Conservation (phyloP, 2,888 invertebrate genomes). For the Polydrusus cervinus region DNA sequence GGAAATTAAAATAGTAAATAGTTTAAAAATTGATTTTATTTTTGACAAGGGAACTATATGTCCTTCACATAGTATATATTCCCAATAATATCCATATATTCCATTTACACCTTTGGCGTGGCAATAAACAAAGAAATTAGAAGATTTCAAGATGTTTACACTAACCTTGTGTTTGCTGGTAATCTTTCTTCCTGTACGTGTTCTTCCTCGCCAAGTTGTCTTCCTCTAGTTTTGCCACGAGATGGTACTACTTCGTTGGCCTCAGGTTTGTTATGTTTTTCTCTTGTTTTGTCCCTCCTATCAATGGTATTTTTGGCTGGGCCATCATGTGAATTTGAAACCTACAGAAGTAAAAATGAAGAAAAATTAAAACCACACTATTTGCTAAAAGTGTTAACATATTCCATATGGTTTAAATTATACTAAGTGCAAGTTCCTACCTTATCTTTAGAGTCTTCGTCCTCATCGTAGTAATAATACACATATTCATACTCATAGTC, state of each 20-base stretch:
- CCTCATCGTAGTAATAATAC: slow-evolving; percentile 92
- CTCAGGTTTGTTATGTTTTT: slow-evolving; percentile 72
- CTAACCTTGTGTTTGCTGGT: slow-evolving; percentile 86
- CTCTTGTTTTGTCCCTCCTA: slow-evolving; percentile 60
- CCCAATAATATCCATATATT: too few relatives aligned
- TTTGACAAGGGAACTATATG: too few relatives aligned
- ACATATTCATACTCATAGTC: slow-evolving; percentile 95
- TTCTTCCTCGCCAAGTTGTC: slow-evolving; percentile 72
- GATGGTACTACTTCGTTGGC: slow-evolving; percentile 80
- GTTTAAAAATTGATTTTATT: too few relatives aligned
- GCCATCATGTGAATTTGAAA: slow-evolving; percentile 77
- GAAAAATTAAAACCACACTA: background rate
- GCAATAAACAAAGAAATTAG: too few relatives aligned
- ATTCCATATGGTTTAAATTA: too few relatives aligned
- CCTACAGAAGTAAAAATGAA: slow-evolving; percentile 47
- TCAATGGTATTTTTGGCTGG: slow-evolving; percentile 73
- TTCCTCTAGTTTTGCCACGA: slow-evolving; percentile 61
- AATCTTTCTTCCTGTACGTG: slow-evolving; percentile 77
- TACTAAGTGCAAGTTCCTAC: too few relatives aligned
- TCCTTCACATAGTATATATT: too few relatives aligned
- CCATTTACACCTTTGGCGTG: too few relatives aligned
- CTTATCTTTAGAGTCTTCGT: slow-evolving; percentile 72
- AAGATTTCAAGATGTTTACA: background rate
- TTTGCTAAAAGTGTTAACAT: too few relatives aligned
- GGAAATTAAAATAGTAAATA: too few relatives aligned